Evolutionary conservation across 1,140 invertebrate species (phyloP), one percentile per base, ranked within the genome.

Genomic region (Heliconius congener): DNA sequence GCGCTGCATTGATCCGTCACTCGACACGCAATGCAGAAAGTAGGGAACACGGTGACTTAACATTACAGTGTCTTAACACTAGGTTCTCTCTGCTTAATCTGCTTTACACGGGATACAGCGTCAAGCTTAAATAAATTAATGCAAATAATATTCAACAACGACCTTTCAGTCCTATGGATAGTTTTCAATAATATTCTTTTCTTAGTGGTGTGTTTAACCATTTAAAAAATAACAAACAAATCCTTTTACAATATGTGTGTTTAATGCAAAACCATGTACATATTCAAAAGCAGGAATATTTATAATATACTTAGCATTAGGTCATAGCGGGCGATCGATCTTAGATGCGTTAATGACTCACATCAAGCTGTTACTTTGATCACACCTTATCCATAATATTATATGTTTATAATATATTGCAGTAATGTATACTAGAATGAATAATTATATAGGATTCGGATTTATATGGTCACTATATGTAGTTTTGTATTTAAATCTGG

Each of bases 301-400:
- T 77, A 72, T 77, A 77, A 57, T 77, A 77, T 50, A 50, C 30
- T 34, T 34, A 30, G 27, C 46, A 71, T 77, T 77, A 72, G 46
- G 42, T 77, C 76, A 77, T 50, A 71, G 52, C n/a, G 39, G 66
- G 74, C 70, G 11, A 72, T 77, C 70, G 66, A 71, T 71, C 39
- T 72, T 19, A 18, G 9, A 3, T 52, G 34, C n/a, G 37, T 23
- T 76, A 71, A 72, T 77, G 76, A 77, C 18, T 77, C 76, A 77
- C 46, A 52, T 5, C 23, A 46, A 71, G 18, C 23, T 23, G 37
- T 39, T 39, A n/a, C 37, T 18, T 70, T 76, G 39, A 76, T 76
- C 57, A 70, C 57, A 46, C 74, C 74, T 76, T 76, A 18, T 37
- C 23, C 71, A 71, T 71, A 71, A 71, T 71, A 71, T 37, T 39